phyloP scores from a whole-genome alignment of 1,140 invertebrate genomes.

The Euura saliciscinereae region DNA sequence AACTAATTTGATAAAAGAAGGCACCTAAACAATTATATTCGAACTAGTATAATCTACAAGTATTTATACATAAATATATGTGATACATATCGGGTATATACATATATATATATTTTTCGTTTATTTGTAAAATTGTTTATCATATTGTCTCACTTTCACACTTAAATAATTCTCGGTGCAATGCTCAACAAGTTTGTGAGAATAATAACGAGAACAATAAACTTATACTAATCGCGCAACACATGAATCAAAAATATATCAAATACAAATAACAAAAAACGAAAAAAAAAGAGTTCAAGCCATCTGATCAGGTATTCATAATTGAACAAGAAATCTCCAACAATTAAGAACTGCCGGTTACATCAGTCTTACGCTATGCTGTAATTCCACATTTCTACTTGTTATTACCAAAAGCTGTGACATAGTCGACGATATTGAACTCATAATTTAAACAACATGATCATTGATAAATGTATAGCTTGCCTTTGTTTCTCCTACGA shows the following conservation, averaged over 20 bases:
- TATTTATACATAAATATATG: constrained; percentile 31
- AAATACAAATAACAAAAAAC: not conserved
- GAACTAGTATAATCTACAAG: constrained; percentile 39
- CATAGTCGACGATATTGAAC: not conserved
- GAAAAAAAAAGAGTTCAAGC: too few species aligned
- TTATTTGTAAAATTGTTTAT: constrained; percentile 24
- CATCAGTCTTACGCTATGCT: not conserved
- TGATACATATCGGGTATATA: not conserved
- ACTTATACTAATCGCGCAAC: not conserved
- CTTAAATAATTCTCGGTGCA: not conserved
- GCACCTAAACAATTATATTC: constrained; percentile 46
- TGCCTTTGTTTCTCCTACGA: not conserved
- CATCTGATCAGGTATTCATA: too few species aligned
- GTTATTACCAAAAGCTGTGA: too few species aligned
- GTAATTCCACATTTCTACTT: not conserved
- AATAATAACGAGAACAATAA: not conserved
- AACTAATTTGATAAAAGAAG: constrained; percentile 42
- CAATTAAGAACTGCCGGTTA: constrained; percentile 1
- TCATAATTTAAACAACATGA: not conserved
- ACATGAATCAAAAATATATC: not conserved
- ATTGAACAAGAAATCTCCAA: not conserved
- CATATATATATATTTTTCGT: not conserved
- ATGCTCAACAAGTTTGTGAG: not conserved
- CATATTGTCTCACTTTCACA: constrained; percentile 35
- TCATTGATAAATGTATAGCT: not conserved